These are phyloP conservation scores for Microchirus variegatus DNA, from an alignment of 2,797 vertebrate genomes.

Conservation along the genomic window DNA sequence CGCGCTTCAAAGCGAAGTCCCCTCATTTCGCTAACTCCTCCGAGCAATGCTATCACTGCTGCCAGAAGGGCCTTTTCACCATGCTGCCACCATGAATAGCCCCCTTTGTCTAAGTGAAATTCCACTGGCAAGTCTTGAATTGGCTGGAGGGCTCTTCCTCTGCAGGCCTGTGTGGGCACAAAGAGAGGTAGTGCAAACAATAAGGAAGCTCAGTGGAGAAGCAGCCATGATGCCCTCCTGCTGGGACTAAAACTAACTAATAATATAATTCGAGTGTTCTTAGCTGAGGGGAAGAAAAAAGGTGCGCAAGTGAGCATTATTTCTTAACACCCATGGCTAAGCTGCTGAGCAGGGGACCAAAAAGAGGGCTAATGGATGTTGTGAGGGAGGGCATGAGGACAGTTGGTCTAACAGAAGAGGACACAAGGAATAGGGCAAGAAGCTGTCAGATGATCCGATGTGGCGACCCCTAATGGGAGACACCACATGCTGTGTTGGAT, in stretches of 20 bases:
- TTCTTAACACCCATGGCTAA: neutral
- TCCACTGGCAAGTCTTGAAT: slow-evolving; percentile 74
- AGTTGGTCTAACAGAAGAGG: no score
- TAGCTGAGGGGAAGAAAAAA: slow-evolving; percentile 13
- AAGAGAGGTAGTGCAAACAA: slow-evolving; percentile 40
- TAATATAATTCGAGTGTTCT: slow-evolving; percentile 26
- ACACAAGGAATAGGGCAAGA: no score
- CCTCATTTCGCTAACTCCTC: slow-evolving; percentile 54
- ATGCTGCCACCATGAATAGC: slow-evolving; percentile 64
- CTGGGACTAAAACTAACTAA: slow-evolving; percentile 32
- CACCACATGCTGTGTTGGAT: neutral
- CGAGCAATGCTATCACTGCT: slow-evolving; percentile 42
- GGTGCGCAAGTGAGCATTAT: neutral
- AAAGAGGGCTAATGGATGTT: no score
- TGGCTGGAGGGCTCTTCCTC: slow-evolving; percentile 69
- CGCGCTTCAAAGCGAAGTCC: slow-evolving; percentile 58
- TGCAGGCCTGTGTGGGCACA: slow-evolving; percentile 48
- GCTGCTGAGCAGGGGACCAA: no score
- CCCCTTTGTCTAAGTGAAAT: slow-evolving; percentile 71
- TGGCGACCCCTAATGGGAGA: no score
- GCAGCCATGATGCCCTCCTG: slow-evolving; percentile 39
- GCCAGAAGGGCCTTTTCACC: slow-evolving; percentile 59
- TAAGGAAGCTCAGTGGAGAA: slow-evolving; percentile 20
- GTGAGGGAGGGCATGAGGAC: no score
- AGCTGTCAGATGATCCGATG: no score